Base-by-base conservation (phyloP, 2,113 vertebrate species). In the Odontophorus gujanensis region DNA sequence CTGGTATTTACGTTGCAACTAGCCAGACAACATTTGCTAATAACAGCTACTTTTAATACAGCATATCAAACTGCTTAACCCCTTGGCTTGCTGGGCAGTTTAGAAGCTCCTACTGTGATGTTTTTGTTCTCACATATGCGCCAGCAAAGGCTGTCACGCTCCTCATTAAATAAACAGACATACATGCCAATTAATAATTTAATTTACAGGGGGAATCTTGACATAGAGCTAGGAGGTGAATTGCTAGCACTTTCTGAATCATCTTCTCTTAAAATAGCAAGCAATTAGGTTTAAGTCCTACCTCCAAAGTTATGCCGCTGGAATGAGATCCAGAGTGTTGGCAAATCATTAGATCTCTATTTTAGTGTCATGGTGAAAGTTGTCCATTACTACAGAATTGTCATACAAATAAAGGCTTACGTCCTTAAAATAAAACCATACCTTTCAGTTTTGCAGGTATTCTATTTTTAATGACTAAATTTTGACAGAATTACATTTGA, bases 181-280 rank as follows among this genome's bases (percentile, higher is more conserved):
- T 85, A 94, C 96, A 97, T 85, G 96, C 93, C 97, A 97, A 97
- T 98, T 97, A 97, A 97, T 98, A 97, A 97, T 98, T 98, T 97
- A 97, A 98, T 98, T 97, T 96, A 95, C 96, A 95, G 93, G 77
- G 72, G 93, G 75, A 97, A 96, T 95, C 96, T 97, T 95, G 94
- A 97, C 94, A 96, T 68, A 84, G 71, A 97, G 90, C 94, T 97
- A 92, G 96, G 87, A 97, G 63, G 87, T 95, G 86, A 96, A 93
- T 85, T 94, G 85, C 77, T 93, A 96, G 79, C 65, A 92, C 48
- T 86, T 97, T 82, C 79, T 95, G 89, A 87, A 89, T 87, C 85
- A 11, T 16, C 78, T 96, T 85, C 89, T 85, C 85, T 96, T 92
- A 91, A 74, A 86, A 93, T 58, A 95, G 67, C 51, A 90, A 77